Conservation (phyloP, 2,797 vertebrate species). For the Darevskia mixta region DNA sequence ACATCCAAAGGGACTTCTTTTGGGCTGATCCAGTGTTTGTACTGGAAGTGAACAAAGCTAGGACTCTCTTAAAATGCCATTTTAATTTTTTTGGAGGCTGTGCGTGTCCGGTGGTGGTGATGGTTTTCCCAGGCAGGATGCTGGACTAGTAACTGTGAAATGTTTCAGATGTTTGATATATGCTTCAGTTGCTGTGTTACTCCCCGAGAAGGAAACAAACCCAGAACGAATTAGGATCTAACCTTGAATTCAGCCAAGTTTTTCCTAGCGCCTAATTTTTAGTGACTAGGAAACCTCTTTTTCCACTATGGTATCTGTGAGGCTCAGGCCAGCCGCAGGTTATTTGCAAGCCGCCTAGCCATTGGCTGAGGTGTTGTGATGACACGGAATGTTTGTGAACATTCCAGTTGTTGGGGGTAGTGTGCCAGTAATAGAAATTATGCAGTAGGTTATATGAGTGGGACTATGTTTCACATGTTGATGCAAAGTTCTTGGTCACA, state of each 20-base stretch:
- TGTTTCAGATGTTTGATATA: not conserved
- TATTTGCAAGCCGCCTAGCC: not conserved
- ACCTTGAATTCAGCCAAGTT: constrained; percentile 4
- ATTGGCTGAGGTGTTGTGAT: not conserved
- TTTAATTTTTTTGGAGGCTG: not conserved
- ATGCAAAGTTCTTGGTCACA: not conserved
- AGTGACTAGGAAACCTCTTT: not conserved
- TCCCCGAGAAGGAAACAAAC: not conserved
- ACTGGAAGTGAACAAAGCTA: not conserved
- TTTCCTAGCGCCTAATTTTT: not conserved
- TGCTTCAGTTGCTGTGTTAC: not conserved
- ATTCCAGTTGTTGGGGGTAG: not conserved
- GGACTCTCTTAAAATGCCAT: not conserved
- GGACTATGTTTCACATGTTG: not conserved
- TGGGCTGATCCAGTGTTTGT: not conserved
- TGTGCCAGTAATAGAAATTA: not conserved
- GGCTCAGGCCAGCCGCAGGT: not conserved
- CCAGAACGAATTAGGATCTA: not conserved
- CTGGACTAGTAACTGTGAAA: not conserved
- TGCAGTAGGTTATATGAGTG: not conserved
- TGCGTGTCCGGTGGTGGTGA: not conserved
- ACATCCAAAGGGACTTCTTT: constrained; percentile 6
- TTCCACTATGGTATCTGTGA: not conserved
- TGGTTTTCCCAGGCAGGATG: constrained; percentile 2
- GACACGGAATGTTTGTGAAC: not conserved